A percentile compares a stretch with the other conserved stretches of the same genome.
phyloP scores from a whole-genome alignment of 2,113 vertebrate species.

The Motacilla alba region DNA sequence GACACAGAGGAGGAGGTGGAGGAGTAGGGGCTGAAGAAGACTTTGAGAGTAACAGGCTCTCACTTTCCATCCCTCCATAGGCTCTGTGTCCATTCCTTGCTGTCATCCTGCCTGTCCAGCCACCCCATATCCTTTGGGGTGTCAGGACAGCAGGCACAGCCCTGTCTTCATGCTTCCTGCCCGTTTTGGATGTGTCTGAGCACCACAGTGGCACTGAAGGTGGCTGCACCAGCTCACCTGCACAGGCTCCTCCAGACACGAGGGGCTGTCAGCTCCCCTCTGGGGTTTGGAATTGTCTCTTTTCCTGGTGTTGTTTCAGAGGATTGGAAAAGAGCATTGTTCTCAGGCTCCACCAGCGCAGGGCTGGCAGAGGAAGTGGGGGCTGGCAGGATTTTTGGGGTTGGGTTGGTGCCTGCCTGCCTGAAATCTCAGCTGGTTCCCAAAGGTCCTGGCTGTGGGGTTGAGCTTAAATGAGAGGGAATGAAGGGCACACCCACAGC shows the following conservation, averaged over 20 bases:
- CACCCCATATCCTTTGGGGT: accelerated
- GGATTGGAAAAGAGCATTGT: accelerated
- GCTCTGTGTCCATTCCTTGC: background rate
- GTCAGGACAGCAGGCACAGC: background rate
- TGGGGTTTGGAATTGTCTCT: background rate
- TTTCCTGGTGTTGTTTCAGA: background rate
- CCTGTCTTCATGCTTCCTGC: background rate
- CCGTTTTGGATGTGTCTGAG: background rate
- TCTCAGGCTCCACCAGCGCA: accelerated
- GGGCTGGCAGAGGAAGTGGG: background rate
- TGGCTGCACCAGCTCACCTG: background rate
- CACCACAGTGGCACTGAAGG: accelerated
- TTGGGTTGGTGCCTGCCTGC: background rate
- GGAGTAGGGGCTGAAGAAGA: background rate
- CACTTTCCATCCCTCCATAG: background rate
- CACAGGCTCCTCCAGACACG: accelerated
- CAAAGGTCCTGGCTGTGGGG: background rate
- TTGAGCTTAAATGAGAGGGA: background rate
- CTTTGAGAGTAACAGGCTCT: background rate
- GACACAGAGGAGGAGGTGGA: background rate
- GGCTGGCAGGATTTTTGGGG: background rate
- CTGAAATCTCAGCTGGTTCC: background rate
- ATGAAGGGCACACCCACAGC: background rate
- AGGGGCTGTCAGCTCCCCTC: background rate
- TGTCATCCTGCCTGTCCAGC: accelerated